Percentiles rank a stretch among this genome's conserved stretches.
These are phyloP conservation scores for Trinorchestia longiramus DNA, from an alignment of 1,140 invertebrate genomes.

Conservation along the genomic window DNA sequence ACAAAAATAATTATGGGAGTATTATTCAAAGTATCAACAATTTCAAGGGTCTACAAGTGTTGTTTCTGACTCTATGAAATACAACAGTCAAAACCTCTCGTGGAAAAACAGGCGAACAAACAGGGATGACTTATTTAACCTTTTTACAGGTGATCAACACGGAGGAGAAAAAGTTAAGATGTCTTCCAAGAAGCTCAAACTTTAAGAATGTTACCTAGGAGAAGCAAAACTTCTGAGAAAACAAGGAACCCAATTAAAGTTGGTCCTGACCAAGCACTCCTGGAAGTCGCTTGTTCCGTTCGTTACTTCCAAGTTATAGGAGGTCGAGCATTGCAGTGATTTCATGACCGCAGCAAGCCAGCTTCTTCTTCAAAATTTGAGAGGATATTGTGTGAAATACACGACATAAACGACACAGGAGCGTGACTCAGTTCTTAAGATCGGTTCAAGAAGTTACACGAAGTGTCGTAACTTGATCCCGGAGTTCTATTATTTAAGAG, in stretches of 20 bases:
- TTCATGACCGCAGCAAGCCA: background rate
- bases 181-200: background rate
- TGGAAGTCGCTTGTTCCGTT: background rate
- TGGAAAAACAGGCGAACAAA: too few relatives aligned
- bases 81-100: too few relatives aligned
- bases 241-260: conserved; percentile 8
- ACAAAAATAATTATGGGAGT: too few relatives aligned
- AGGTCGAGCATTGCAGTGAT: background rate
- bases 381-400: background rate
- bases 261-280: background rate
- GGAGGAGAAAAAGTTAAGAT: too few relatives aligned
- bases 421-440: background rate
- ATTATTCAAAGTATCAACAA: too few relatives aligned
- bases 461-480: background rate
- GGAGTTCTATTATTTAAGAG: background rate
- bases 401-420: background rate
- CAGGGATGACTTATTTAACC: too few relatives aligned
- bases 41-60: too few relatives aligned
- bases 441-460: background rate
- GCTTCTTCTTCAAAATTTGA: background rate
- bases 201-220: background rate
- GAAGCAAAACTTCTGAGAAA: background rate
- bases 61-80: too few relatives aligned
- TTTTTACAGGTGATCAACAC: too few relatives aligned
- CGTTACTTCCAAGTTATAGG: background rate